phyloP scores from a whole-genome alignment of 2,888 invertebrate genomes.

The Parasteatoda lunata region DNA sequence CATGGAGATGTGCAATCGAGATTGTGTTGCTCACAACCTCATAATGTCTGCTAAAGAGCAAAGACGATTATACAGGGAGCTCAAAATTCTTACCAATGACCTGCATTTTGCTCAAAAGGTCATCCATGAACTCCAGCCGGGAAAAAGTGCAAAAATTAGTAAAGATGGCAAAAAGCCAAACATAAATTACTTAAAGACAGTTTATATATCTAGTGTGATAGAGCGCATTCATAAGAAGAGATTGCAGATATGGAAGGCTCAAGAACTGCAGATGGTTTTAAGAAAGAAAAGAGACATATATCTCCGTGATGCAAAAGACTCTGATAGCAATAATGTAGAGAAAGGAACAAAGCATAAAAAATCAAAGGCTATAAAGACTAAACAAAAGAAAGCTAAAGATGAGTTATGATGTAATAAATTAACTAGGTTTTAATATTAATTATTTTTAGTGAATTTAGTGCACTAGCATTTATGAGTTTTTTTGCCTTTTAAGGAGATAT shows the following conservation, averaged over 20 bases:
- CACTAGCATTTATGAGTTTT: not conserved
- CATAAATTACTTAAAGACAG: constrained; percentile 44
- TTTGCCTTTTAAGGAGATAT: too few relatives aligned
- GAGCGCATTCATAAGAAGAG: constrained; percentile 41
- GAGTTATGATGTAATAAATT: constrained; percentile 35
- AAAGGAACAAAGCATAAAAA: not conserved
- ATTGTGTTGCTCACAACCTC: constrained; percentile 66
- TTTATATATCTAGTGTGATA: constrained; percentile 40
- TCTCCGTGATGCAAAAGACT: not conserved
- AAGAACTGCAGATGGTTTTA: constrained; percentile 32
- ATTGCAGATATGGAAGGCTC: constrained; percentile 41
- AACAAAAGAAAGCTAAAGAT: constrained; percentile 30
- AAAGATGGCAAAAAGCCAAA: constrained; percentile 18
- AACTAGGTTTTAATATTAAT: constrained; percentile 12
- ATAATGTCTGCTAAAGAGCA: constrained; percentile 49
- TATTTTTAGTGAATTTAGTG: not conserved
- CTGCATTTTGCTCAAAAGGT: constrained; percentile 52
- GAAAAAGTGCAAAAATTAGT: not conserved
- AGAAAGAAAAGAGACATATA: constrained; percentile 41
- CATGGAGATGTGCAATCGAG: constrained; percentile 65
- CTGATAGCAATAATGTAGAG: not conserved
- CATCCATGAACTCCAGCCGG: constrained; percentile 24
- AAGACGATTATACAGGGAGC: constrained; percentile 39
- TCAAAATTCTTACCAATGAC: constrained; percentile 34
- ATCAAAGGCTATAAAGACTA: constrained; percentile 1